phyloP scores from a whole-genome alignment of 2,888 invertebrate species.

The Troides oblongomaculatus region DNA sequence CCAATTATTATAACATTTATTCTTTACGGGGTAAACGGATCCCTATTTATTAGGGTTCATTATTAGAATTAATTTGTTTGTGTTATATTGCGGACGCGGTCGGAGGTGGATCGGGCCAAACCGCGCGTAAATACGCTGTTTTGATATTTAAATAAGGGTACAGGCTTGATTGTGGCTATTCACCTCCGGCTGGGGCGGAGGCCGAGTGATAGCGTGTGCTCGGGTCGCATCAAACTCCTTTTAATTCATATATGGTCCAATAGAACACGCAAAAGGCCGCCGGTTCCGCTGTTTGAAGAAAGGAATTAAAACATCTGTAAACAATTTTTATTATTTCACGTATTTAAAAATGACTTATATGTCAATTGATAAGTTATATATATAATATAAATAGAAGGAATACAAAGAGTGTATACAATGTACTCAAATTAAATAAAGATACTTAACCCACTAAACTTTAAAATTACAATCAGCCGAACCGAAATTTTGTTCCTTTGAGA shows the following conservation, averaged over 20 bases:
- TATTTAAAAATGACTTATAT: no score
- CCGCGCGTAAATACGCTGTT: constrained; percentile 68
- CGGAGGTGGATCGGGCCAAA: constrained; percentile 52
- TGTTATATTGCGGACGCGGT: constrained; percentile 67
- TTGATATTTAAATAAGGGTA: constrained; percentile 78
- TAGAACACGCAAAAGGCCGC: no score
- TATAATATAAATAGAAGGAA: no score
- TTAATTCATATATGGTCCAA: no score
- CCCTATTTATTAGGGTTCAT: constrained; percentile 78
- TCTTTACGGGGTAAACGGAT: constrained; percentile 77
- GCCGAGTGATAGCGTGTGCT: neutral
- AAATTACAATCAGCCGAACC: constrained; percentile 9
- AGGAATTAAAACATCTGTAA: no score
- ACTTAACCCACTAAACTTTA: neutral
- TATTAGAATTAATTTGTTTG: constrained; percentile 80
- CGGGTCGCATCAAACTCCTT: neutral
- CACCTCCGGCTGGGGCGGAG: constrained; percentile 41
- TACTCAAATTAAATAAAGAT: no score
- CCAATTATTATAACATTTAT: constrained; percentile 78
- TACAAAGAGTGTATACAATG: no score
- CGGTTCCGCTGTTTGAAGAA: no score
- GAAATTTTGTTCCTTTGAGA: neutral
- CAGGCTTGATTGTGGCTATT: constrained; percentile 66
- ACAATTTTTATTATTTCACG: no score
- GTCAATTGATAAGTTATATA: no score